Evolutionary conservation across 2,113 vertebrate genomes (phyloP).

Genomic region (Pseudopipra pipra): DNA sequence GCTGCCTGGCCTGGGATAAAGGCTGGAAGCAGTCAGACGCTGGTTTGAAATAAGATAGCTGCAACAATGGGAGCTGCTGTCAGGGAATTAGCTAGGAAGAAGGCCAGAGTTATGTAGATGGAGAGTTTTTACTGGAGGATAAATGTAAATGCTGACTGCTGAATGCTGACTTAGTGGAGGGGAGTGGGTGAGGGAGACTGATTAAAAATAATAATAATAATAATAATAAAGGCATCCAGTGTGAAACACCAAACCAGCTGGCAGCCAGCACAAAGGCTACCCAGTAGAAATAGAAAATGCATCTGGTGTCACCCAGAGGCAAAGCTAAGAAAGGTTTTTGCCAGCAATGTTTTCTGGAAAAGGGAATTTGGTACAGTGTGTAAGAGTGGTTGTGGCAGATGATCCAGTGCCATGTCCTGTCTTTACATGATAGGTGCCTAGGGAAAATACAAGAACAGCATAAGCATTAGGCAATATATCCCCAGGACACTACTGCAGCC

Average conservation of each 20-base stretch:
- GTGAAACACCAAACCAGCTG: neutral
- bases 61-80: slow-evolving; percentile 16
- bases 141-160: neutral
- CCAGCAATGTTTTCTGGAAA: neutral
- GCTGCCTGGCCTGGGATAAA: neutral
- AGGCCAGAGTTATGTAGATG: neutral
- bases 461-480: neutral
- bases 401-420: neutral
- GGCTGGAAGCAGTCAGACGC: neutral
- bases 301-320: neutral
- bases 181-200: neutral
- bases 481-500: neutral
- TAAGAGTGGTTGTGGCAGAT: neutral
- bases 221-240: neutral
- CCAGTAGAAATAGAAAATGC: neutral
- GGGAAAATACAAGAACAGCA: neutral
- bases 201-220: neutral
- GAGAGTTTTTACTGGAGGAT: neutral
- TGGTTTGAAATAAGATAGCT: neutral
- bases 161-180: neutral
- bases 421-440: neutral
- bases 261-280: neutral
- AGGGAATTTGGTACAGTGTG: neutral
- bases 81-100: neutral
- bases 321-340: neutral